Conservation (phyloP, 2,888 invertebrate species). For the Eueremaeus valkanovi region DNA sequence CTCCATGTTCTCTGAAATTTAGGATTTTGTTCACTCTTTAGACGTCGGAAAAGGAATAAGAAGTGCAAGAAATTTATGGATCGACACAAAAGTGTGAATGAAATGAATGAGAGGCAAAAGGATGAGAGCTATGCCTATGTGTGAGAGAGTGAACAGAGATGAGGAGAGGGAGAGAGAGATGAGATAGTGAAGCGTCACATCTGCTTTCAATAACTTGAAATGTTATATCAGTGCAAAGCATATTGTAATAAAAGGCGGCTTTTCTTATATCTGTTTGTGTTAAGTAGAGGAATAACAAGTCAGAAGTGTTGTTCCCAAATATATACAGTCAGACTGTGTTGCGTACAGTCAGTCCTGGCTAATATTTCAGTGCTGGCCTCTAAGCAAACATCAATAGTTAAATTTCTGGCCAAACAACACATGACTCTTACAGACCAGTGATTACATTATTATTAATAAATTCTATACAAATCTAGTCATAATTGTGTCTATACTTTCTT, state of each 20-base stretch:
- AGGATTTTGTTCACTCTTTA: background rate
- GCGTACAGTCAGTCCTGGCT: background rate
- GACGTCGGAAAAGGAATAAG: background rate
- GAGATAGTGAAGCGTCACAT: background rate
- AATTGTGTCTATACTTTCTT: background rate
- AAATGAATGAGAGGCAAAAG: background rate
- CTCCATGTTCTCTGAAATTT: background rate
- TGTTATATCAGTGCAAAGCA: constrained; percentile 23
- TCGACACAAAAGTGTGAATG: background rate
- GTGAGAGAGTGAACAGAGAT: background rate
- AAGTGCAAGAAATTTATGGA: constrained; percentile 14
- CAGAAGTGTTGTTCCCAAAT: constrained; percentile 15
- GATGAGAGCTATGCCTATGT: background rate
- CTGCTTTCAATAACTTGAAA: constrained; percentile 35
- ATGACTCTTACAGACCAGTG: background rate
- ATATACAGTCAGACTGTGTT: background rate
- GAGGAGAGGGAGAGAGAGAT: background rate
- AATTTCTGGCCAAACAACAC: background rate
- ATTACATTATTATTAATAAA: background rate
- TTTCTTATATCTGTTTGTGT: constrained; percentile 24
- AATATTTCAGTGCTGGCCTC: constrained; percentile 13
- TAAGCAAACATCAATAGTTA: constrained; percentile 33
- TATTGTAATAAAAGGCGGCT: constrained; percentile 31
- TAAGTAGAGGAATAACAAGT: constrained; percentile 12
- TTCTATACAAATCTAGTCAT: background rate